Evolutionary conservation across 2,797 vertebrate genomes (phyloP).

Genomic region (Mastacembelus armatus): DNA sequence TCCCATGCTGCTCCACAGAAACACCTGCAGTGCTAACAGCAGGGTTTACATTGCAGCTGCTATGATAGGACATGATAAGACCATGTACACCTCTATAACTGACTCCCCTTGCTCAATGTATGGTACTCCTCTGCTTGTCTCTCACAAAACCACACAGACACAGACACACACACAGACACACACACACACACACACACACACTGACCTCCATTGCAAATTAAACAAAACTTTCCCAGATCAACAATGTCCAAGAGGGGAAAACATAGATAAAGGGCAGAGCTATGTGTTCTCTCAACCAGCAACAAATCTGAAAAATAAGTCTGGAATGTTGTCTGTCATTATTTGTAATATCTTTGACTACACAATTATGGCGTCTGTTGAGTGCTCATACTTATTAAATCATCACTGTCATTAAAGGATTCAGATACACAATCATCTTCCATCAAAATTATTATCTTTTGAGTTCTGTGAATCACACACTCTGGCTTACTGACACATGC

Average conservation of each 20-base stretch:
- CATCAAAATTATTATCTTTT: conserved; percentile 20
- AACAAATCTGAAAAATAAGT: conserved; percentile 57
- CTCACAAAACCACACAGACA: conserved; percentile 42
- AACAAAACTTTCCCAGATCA: conserved; percentile 82
- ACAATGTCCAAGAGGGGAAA: conserved; percentile 72
- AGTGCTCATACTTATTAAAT: conserved; percentile 41
- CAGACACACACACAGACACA: conserved; percentile 38
- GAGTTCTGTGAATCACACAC: conserved; percentile 33
- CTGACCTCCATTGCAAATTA: conserved; percentile 80
- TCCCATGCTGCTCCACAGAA: conserved; percentile 76
- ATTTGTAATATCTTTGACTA: conserved; percentile 34
- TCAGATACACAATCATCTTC: conserved; percentile 21
- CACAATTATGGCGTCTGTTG: conserved; percentile 23
- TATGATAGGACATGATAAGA: conserved; percentile 72
- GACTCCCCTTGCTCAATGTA: conserved; percentile 50
- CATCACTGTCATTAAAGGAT: conserved; percentile 37
- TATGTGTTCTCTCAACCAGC: conserved; percentile 63
- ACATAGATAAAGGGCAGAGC: conserved; percentile 75
- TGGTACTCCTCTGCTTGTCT: conserved; percentile 56
- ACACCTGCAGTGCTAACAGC: conserved; percentile 79
- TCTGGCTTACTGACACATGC: conserved; percentile 29
- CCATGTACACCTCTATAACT: conserved; percentile 49
- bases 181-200: conserved; percentile 32
- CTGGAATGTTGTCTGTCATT: conserved; percentile 61
- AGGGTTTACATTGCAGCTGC: conserved; percentile 60